Evolutionary conservation across 2,888 invertebrate genomes (phyloP).

Genomic region (Alitta virens): DNA sequence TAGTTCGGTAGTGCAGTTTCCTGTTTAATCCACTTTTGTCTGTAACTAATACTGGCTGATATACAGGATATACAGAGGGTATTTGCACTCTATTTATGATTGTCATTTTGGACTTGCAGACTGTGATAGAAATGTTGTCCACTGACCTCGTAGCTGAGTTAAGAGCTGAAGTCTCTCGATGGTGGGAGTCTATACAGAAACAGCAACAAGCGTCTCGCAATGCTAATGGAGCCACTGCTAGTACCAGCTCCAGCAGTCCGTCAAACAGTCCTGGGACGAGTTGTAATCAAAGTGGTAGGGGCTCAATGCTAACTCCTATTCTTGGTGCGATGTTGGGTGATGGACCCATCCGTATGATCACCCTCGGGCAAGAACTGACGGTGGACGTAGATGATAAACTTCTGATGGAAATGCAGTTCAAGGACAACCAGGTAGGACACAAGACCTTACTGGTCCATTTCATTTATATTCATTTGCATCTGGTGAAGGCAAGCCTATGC

Average conservation of each 20-base stretch:
- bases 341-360: conserved; percentile 86
- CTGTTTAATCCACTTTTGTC: too few species aligned
- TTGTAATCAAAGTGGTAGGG: neutral
- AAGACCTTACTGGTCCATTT: neutral
- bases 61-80: too few species aligned
- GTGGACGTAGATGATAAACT: conserved; percentile 90
- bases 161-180: conserved; percentile 89
- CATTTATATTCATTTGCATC: neutral
- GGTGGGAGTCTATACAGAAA: conserved; percentile 72
- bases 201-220: conserved; percentile 36
- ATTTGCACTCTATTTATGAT: too few species aligned
- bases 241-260: neutral
- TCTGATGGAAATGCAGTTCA: conserved; percentile 86
- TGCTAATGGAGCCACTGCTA: neutral
- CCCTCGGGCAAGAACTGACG: conserved; percentile 83
- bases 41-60: too few species aligned
- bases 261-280: neutral
- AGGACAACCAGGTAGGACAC: conserved; percentile 76
- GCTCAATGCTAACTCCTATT: conserved; percentile 59
- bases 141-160: conserved; percentile 89
- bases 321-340: conserved; percentile 73
- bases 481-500: neutral
- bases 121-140: conserved; percentile 75
- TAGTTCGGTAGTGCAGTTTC: too few species aligned
- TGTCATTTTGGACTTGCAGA: too few species aligned